Evolutionary conservation across 2,888 invertebrate species (phyloP).

Genomic region (Hipparchia sbordonii): DNA sequence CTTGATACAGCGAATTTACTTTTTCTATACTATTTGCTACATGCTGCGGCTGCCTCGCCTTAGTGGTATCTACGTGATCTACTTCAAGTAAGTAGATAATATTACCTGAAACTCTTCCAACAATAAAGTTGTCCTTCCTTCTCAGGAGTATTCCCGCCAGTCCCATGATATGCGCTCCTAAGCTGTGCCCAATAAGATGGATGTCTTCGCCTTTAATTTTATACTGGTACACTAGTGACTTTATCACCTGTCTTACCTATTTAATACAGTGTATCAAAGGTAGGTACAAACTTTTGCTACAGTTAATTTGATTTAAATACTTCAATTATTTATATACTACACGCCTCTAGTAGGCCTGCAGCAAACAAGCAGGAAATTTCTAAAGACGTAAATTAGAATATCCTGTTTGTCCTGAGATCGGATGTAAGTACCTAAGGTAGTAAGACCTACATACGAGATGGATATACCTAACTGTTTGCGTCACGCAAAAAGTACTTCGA

Average conservation of each 20-base stretch:
- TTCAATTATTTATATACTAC: too few species aligned
- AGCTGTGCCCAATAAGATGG: conserved; percentile 57
- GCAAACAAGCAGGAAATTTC: background rate
- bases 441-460: background rate
- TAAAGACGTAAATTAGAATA: background rate
- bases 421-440: background rate
- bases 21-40: too few species aligned
- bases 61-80: too few species aligned
- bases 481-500: background rate
- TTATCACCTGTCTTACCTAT: conserved; percentile 27
- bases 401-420: background rate
- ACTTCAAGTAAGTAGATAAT: too few species aligned
- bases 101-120: conserved; percentile 30
- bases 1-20: too few species aligned
- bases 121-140: conserved; percentile 5
- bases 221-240: conserved; percentile 13
- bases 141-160: conserved; percentile 57
- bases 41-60: too few species aligned
- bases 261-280: background rate
- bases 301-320: too few species aligned
- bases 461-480: background rate
- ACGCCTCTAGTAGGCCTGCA: too few species aligned
- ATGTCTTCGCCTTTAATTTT: conserved; percentile 34
- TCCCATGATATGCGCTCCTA: conserved; percentile 72
- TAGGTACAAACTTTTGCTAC: too few species aligned